phyloP scores from a whole-genome alignment of 2,888 invertebrate genomes.

The Agonum fuliginosum region DNA sequence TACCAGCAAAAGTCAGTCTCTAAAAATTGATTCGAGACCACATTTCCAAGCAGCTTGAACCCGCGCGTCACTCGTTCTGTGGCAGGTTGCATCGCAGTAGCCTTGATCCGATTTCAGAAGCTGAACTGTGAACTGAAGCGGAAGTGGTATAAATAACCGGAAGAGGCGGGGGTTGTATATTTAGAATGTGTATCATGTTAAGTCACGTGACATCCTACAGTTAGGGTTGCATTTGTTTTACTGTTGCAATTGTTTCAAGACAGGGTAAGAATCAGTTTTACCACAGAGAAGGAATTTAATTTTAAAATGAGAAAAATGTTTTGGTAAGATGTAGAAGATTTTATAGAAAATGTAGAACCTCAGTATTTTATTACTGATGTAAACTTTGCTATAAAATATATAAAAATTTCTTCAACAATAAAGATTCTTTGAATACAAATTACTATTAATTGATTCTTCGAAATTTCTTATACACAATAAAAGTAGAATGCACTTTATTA shows the following conservation, averaged over 20 bases:
- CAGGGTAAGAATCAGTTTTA: background rate
- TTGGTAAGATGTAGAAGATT: background rate
- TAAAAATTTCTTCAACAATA: constrained; percentile 1
- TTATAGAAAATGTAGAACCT: background rate
- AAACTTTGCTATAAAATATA: background rate
- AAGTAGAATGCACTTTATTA: background rate
- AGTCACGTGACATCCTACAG: constrained; percentile 50
- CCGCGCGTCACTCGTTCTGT: constrained; percentile 1
- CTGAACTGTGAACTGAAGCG: background rate
- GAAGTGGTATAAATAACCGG: constrained; percentile 47
- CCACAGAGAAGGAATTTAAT: background rate
- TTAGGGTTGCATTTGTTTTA: constrained; percentile 5
- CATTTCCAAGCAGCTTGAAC: constrained; percentile 1
- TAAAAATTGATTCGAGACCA: constrained; percentile 50
- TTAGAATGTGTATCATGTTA: constrained; percentile 42
- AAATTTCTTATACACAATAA: no score
- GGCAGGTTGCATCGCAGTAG: constrained; percentile 16
- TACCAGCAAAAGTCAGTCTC: constrained; percentile 49
- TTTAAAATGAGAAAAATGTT: background rate
- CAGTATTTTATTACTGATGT: background rate
- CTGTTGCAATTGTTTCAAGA: constrained; percentile 10
- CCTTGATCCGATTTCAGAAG: constrained; percentile 18
- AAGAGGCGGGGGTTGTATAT: constrained; percentile 38
- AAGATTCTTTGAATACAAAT: background rate
- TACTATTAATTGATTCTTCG: background rate